These are phyloP conservation scores for Thryonomys swinderianus DNA, from an alignment of 2,113 vertebrate genomes.

Conservation along the genomic window DNA sequence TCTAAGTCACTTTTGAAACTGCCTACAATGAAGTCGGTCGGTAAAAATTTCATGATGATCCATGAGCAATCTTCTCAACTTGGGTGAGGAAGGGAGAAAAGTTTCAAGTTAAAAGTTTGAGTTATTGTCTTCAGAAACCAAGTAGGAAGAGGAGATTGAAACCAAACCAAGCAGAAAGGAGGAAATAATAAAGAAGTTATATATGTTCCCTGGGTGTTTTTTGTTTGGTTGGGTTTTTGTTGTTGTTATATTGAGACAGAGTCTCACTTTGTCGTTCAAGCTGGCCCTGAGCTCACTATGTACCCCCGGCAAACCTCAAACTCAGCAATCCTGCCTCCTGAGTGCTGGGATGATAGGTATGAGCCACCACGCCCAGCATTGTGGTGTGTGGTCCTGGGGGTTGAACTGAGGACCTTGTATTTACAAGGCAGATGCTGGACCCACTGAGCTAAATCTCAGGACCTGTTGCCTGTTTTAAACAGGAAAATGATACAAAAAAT, in stretches of 20 bases:
- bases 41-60: not conserved
- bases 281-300: no score
- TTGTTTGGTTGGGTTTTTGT: no score
- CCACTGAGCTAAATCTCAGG: no score
- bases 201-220: not conserved
- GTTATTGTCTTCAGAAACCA: not conserved
- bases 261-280: no score
- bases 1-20: not conserved
- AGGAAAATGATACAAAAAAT: not conserved
- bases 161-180: not conserved
- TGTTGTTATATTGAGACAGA: no score
- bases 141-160: not conserved
- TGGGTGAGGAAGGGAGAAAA: not conserved
- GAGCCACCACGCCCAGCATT: no score
- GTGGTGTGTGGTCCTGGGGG: no score
- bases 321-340: no score
- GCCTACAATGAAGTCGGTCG: not conserved
- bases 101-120: not conserved
- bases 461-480: not conserved
- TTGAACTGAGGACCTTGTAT: no score
- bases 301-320: no score
- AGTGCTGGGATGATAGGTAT: no score
- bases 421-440: no score
- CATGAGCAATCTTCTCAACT: not conserved
- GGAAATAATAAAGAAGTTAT: not conserved